Evolutionary conservation across 2,888 invertebrate species (phyloP).

Genomic region (Tachina fera): DNA sequence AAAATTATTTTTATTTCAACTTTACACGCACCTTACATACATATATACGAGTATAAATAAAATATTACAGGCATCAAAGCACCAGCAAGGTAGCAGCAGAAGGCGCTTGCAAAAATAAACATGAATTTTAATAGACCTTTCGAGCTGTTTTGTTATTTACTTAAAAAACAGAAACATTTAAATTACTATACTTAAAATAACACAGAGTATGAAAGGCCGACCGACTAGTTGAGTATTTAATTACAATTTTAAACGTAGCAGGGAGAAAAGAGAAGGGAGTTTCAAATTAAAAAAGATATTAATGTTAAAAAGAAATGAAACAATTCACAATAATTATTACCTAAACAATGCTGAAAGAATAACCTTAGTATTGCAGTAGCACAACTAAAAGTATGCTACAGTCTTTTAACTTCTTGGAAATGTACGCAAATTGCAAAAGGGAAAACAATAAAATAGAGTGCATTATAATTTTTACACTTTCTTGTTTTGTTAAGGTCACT

Average conservation of each 20-base stretch:
- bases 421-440: not conserved
- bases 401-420: conserved; percentile 24
- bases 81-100: not conserved
- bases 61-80: not conserved
- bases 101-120: conserved; percentile 52
- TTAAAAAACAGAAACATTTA: not conserved
- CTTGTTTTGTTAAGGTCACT: conserved; percentile 37
- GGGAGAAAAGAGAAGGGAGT: not conserved
- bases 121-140: conserved; percentile 61
- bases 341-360: conserved; percentile 31
- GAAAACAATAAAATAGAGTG: conserved; percentile 1
- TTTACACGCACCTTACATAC: conserved; percentile 56
- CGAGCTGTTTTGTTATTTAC: conserved; percentile 2
- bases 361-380: conserved; percentile 3
- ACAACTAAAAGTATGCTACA: conserved; percentile 48
- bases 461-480: conserved; percentile 40
- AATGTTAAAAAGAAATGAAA: conserved; percentile 56
- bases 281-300: conserved; percentile 16
- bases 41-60: not conserved
- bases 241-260: conserved; percentile 26
- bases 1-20: conserved; percentile 43
- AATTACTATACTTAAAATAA: conserved; percentile 47
- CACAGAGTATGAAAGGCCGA: conserved; percentile 18
- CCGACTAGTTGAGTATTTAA: conserved; percentile 63
- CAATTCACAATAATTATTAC: conserved; percentile 56